Conservation (phyloP, 2,888 invertebrate genomes). For the Caenorhabditis parvicauda region DNA sequence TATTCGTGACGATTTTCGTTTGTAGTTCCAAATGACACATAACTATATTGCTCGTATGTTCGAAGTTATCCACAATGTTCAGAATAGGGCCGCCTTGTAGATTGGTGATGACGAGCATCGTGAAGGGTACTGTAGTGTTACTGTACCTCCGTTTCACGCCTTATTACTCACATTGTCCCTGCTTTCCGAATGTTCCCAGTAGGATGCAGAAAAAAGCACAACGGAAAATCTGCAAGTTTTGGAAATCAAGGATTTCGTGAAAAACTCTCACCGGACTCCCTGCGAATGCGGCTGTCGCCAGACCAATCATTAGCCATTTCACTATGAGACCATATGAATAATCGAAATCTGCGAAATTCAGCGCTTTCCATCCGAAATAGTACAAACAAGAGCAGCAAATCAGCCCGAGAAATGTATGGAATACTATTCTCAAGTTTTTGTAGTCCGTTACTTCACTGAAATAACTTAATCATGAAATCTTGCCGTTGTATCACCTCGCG, state of each 20-base stretch:
- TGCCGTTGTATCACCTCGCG: slow-evolving; percentile 17
- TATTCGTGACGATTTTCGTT: slow-evolving; percentile 40
- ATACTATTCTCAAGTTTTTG: slow-evolving; percentile 35
- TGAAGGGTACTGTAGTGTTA: slow-evolving; percentile 32
- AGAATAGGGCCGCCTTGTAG: slow-evolving; percentile 48
- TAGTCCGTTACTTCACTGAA: slow-evolving; percentile 52
- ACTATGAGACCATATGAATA: slow-evolving; percentile 23
- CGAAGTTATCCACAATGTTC: slow-evolving; percentile 51
- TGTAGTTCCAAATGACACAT: slow-evolving; percentile 54
- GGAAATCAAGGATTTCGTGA: slow-evolving; percentile 7
- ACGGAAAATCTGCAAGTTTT: slow-evolving; percentile 43
- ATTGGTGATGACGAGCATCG: slow-evolving; percentile 40
- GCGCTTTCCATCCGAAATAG: slow-evolving; percentile 47
- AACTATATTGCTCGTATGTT: slow-evolving; percentile 42
- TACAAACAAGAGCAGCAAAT: slow-evolving; percentile 43
- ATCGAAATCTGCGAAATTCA: slow-evolving; percentile 55
- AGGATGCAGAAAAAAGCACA: slow-evolving; percentile 52
- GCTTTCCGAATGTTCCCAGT: slow-evolving; percentile 48
- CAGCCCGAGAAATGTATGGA: slow-evolving; percentile 47
- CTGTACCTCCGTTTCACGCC: neutral
- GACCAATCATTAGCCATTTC: slow-evolving; percentile 41
- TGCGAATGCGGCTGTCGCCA: slow-evolving; percentile 45
- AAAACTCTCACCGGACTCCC: slow-evolving; percentile 38
- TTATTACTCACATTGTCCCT: slow-evolving; percentile 36
- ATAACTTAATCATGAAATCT: slow-evolving; percentile 2